These are phyloP conservation scores for Theristicus caerulescens DNA, from an alignment of 2,113 vertebrate genomes.

Conservation along the genomic window DNA sequence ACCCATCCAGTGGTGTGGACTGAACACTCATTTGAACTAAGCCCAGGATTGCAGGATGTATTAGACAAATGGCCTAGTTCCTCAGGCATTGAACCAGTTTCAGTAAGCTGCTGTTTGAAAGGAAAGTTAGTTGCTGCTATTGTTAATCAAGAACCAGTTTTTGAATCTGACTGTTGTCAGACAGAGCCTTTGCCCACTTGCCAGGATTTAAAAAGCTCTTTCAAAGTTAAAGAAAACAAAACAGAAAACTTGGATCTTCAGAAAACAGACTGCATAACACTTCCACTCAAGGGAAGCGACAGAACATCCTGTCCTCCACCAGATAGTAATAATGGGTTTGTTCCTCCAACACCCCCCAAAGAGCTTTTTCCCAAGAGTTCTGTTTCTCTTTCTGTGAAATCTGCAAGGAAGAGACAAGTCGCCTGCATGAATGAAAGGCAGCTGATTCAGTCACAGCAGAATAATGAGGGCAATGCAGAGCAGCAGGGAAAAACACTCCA, in stretches of 20 bases:
- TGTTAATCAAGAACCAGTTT: conserved; percentile 23
- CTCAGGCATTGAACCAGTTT: conserved; percentile 59
- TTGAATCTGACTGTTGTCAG: neutral
- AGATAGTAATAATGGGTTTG: conserved; percentile 63
- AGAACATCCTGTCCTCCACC: conserved; percentile 17
- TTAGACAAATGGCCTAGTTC: conserved; percentile 86
- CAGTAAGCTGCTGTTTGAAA: neutral
- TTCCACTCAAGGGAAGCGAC: neutral
- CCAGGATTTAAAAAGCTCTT: conserved; percentile 22
- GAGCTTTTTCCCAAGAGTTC: conserved; percentile 69
- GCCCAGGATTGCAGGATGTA: conserved; percentile 85
- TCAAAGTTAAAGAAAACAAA: neutral
- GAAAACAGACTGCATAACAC: neutral
- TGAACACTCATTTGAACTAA: conserved; percentile 75
- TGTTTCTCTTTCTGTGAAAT: conserved; percentile 67
- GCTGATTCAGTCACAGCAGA: neutral
- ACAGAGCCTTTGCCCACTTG: neutral
- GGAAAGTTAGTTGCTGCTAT: neutral
- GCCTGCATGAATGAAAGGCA: neutral
- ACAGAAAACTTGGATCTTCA: neutral
- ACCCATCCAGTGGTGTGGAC: conserved; percentile 14
- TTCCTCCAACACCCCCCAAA: conserved; percentile 80
- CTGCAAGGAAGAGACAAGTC: neutral
- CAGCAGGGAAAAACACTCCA: neutral
- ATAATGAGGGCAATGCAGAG: neutral